These are phyloP conservation scores for Sminthurides aquaticus DNA, from an alignment of 2,888 invertebrate genomes.

Conservation along the genomic window DNA sequence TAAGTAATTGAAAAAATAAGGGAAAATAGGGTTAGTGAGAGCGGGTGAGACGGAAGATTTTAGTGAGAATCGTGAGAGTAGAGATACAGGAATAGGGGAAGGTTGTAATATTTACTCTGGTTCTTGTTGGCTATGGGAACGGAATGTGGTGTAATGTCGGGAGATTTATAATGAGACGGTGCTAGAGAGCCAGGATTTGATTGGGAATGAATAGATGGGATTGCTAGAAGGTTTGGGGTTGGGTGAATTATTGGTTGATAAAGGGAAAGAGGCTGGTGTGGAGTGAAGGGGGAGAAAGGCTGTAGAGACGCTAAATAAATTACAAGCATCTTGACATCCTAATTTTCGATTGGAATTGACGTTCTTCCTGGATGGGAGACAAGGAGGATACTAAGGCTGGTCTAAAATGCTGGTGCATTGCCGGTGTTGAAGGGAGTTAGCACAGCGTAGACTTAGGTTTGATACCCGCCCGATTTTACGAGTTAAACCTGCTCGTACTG, in stretches of 20 bases:
- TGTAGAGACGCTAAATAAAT: background rate
- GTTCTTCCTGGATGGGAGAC: background rate
- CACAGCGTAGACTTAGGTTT: too few relatives aligned
- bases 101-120: background rate
- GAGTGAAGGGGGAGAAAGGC: background rate
- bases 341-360: background rate
- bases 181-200: background rate
- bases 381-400: too few relatives aligned
- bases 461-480: too few relatives aligned
- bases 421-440: too few relatives aligned
- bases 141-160: background rate
- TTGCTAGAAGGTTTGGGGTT: background rate
- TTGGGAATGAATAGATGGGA: background rate
- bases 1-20: too few relatives aligned
- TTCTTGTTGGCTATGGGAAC: background rate
- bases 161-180: background rate
- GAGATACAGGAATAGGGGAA: too few relatives aligned
- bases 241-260: background rate
- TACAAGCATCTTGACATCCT: background rate
- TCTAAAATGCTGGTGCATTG: too few relatives aligned
- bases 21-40: too few relatives aligned
- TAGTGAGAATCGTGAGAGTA: too few relatives aligned
- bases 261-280: background rate
- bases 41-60: too few relatives aligned
- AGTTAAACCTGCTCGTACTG: background rate